phyloP scores from a whole-genome alignment of 2,113 vertebrate genomes.

The Alectura lathami region DNA sequence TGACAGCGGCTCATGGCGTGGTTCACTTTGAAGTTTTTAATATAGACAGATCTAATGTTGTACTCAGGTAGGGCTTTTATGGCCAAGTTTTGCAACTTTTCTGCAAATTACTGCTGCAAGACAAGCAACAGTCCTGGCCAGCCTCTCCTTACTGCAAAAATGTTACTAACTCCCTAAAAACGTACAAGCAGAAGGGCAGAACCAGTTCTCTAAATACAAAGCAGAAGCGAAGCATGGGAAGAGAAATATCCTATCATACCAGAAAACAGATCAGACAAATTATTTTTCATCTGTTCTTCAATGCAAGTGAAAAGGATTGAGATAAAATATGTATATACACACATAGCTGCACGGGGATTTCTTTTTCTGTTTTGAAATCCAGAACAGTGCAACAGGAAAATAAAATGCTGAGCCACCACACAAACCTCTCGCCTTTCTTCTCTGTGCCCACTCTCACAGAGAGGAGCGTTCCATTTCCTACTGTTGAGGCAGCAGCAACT shows the following conservation, averaged over 20 bases:
- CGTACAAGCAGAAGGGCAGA: background rate
- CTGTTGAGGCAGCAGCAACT: constrained; percentile 55
- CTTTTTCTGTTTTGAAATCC: background rate
- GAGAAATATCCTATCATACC: background rate
- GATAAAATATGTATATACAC: background rate
- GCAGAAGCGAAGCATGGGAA: background rate
- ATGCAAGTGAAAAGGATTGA: background rate
- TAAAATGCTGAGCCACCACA: constrained; percentile 46
- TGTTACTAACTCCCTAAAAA: background rate
- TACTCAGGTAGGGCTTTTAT: constrained; percentile 15
- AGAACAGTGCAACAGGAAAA: background rate
- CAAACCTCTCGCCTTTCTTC: background rate
- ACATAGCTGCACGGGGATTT: background rate
- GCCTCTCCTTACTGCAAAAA: background rate
- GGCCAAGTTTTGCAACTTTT: background rate
- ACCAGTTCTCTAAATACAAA: background rate
- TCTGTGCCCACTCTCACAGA: constrained; percentile 35
- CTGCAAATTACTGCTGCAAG: background rate
- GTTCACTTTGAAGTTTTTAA: constrained; percentile 19
- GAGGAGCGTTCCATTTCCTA: constrained; percentile 7
- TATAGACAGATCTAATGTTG: background rate
- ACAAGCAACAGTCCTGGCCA: background rate
- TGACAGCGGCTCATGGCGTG: background rate
- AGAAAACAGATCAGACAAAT: background rate
- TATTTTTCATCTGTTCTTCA: background rate